Conservation (phyloP, 2,113 vertebrate species). For the Antigone vipio region DNA sequence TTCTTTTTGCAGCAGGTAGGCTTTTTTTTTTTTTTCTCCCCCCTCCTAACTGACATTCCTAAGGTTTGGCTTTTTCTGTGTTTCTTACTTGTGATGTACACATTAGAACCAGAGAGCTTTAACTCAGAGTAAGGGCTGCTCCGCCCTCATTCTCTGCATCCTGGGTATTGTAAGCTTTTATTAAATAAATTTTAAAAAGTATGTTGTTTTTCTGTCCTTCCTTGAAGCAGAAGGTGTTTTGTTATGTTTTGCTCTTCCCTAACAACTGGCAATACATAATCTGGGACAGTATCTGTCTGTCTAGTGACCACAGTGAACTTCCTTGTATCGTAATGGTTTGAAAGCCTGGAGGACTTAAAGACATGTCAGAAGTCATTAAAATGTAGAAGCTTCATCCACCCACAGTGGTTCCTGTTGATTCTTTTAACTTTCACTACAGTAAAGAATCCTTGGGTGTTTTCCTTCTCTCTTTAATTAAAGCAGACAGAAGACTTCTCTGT, state of each 20-base stretch:
- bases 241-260: not conserved
- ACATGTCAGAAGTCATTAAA: slow-evolving; percentile 7
- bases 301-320: not conserved
- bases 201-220: not conserved
- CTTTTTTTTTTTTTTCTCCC: not conserved
- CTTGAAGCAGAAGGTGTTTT: not conserved
- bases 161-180: not conserved
- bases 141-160: not conserved
- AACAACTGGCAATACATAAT: not conserved
- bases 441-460: slow-evolving; percentile 1
- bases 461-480: slow-evolving; percentile 11
- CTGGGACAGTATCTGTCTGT: not conserved
- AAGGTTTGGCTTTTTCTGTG: not conserved
- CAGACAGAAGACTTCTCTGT: slow-evolving; percentile 20
- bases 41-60: not conserved
- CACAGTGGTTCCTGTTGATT: not conserved
- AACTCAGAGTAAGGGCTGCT: not conserved
- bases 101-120: not conserved
- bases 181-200: not conserved
- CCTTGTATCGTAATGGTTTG: not conserved
- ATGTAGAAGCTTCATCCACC: not conserved
- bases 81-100: not conserved
- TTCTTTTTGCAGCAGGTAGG: not conserved
- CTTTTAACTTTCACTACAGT: not conserved
- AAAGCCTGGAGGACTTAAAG: not conserved